These are phyloP conservation scores for Sinosuthora webbiana DNA, from an alignment of 2,113 vertebrate species.

Conservation along the genomic window DNA sequence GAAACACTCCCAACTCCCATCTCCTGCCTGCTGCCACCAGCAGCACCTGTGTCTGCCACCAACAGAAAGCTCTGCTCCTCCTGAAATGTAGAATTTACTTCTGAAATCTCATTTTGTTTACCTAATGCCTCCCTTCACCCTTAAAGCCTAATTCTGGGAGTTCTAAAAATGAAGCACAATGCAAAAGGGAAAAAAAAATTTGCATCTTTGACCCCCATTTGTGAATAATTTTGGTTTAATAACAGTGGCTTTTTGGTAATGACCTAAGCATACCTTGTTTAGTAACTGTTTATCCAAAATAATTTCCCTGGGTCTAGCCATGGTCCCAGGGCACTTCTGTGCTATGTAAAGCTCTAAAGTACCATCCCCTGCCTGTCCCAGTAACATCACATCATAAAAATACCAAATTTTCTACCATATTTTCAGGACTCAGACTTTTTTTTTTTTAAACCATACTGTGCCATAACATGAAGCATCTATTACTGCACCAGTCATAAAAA, in stretches of 20 bases:
- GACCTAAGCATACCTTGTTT: background rate
- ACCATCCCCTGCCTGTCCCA: background rate
- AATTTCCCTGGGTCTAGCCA: background rate
- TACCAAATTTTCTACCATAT: background rate
- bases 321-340: background rate
- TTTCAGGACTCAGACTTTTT: background rate
- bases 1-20: background rate
- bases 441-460: background rate
- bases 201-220: background rate
- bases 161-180: background rate
- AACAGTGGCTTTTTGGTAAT: background rate
- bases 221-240: background rate
- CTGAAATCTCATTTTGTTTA: background rate
- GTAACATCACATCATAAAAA: background rate
- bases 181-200: background rate
- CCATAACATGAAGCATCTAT: background rate
- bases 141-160: background rate
- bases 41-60: rapidly evolving
- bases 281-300: background rate
- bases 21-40: background rate
- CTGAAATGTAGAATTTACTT: background rate
- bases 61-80: background rate
- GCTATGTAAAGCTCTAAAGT: background rate
- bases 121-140: background rate
- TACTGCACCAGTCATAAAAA: background rate